phyloP scores from a whole-genome alignment of 2,888 invertebrate genomes.

The Platycnemis pennipes region DNA sequence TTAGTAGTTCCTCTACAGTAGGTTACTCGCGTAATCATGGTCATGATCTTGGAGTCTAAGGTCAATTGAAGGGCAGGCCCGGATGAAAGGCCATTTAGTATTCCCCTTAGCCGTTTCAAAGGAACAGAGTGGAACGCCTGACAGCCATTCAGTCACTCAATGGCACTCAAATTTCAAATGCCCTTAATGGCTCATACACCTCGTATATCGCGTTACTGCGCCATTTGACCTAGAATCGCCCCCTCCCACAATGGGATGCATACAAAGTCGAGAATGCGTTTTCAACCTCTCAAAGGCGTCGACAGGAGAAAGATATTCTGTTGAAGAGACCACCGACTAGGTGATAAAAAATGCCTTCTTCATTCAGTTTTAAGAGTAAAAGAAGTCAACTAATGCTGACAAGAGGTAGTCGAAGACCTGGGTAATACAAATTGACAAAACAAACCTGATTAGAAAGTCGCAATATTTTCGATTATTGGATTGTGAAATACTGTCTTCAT shows the following conservation, averaged over 20 bases:
- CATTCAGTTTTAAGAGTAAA: not conserved
- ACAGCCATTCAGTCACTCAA: constrained; percentile 31
- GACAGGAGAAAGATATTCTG: not conserved
- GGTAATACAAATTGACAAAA: too few species aligned
- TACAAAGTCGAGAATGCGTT: not conserved
- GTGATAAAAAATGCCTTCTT: not conserved
- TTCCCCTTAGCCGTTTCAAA: constrained; percentile 30
- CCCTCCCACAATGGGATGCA: not conserved
- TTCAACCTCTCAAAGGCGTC: constrained; percentile 1
- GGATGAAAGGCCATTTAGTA: constrained; percentile 28
- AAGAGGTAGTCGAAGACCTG: too few species aligned
- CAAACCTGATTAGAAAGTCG: too few species aligned
- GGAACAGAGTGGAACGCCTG: constrained; percentile 36
- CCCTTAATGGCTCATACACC: constrained; percentile 39
- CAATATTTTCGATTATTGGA: too few species aligned
- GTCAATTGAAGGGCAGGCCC: constrained; percentile 12
- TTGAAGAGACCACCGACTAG: not conserved
- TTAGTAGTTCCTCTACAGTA: not conserved
- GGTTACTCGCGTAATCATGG: not conserved
- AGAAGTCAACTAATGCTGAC: not conserved
- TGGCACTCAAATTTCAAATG: constrained; percentile 39
- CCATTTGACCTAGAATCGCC: not conserved
- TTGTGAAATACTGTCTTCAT: too few species aligned
- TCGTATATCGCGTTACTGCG: constrained; percentile 36
- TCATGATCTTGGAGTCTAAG: constrained; percentile 14